Percentiles rank a stretch among this genome's conserved stretches.
These are phyloP conservation scores for Troides oblongomaculatus DNA, from an alignment of 2,888 invertebrate genomes.

Conservation along the genomic window DNA sequence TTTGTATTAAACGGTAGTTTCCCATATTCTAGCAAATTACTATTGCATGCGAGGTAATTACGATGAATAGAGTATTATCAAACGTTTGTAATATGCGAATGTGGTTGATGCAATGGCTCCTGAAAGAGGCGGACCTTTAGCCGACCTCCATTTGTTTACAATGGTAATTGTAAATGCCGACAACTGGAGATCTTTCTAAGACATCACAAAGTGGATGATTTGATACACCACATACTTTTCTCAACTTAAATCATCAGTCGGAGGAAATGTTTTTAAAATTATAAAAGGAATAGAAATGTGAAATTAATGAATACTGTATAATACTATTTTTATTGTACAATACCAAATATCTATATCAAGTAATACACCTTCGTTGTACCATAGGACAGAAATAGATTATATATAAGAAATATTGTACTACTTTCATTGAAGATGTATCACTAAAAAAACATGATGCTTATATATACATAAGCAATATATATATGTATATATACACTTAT, in stretches of 20 bases:
- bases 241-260: no score
- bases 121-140: constrained; percentile 2
- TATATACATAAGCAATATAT: constrained; percentile 13
- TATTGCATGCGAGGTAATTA: constrained; percentile 49
- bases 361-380: background rate
- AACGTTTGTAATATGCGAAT: constrained; percentile 42
- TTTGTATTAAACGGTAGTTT: constrained; percentile 50
- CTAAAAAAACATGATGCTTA: constrained; percentile 26
- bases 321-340: no score
- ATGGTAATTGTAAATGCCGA: constrained; percentile 10
- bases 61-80: constrained; percentile 65
- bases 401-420: background rate
- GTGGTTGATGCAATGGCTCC: constrained; percentile 22
- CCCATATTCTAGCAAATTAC: constrained; percentile 51
- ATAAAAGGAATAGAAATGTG: no score
- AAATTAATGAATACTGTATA: no score
- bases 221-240: no score
- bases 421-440: background rate
- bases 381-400: background rate
- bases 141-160: background rate
- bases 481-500: constrained; percentile 2
- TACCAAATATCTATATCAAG: no score
- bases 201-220: background rate
- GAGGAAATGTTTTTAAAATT: no score
- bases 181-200: background rate